These are phyloP conservation scores for Arenaria interpres DNA, from an alignment of 2,113 vertebrate species.

Conservation along the genomic window DNA sequence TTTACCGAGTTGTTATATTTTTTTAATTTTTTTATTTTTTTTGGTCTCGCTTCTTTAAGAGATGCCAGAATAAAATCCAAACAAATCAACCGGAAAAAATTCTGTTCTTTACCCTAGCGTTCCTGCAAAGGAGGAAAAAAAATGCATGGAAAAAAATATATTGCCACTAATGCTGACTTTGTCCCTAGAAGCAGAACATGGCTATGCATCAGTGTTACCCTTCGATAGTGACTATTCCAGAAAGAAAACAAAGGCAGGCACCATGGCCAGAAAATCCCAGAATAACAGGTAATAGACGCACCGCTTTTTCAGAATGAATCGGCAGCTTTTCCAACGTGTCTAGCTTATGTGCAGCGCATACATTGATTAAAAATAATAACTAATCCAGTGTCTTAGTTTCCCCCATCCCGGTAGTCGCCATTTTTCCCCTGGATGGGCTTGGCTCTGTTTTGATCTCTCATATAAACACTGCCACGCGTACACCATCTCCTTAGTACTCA, in stretches of 20 bases:
- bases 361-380: constrained; percentile 59
- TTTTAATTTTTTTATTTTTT: neutral
- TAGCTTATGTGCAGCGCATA: constrained; percentile 33
- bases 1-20: neutral
- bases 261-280: constrained; percentile 90
- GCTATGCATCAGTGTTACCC: constrained; percentile 96
- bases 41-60: constrained; percentile 35
- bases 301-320: constrained; percentile 58
- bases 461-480: constrained; percentile 94
- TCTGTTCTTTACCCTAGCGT: constrained; percentile 66
- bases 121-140: constrained; percentile 66
- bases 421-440: constrained; percentile 80
- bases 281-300: constrained; percentile 90
- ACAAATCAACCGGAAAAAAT: constrained; percentile 54
- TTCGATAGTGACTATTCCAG: constrained; percentile 91
- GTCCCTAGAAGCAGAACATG: constrained; percentile 94
- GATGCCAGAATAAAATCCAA: constrained; percentile 55
- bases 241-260: constrained; percentile 93
- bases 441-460: constrained; percentile 85
- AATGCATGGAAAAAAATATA: constrained; percentile 69
- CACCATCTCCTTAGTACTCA: constrained; percentile 77
- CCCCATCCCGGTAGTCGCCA: constrained; percentile 72
- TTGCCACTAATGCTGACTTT: constrained; percentile 75
- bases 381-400: constrained; percentile 35
- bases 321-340: constrained; percentile 68